phyloP scores from a whole-genome alignment of 92 coral and sea anemone genomes.

The Plumapathes pennacea region DNA sequence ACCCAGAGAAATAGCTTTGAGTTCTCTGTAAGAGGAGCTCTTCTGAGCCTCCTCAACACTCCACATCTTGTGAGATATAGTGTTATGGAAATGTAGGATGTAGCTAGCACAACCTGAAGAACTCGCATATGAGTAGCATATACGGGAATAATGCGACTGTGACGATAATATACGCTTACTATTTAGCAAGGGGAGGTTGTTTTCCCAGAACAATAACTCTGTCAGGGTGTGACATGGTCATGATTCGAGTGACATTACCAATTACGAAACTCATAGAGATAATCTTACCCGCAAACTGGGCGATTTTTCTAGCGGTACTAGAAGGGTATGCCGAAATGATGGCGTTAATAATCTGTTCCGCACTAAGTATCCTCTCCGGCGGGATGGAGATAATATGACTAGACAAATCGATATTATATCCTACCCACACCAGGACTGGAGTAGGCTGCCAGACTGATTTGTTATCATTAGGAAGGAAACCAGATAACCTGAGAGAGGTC shows the following conservation, averaged over 20 bases:
- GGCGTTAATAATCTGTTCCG: constrained; percentile 1
- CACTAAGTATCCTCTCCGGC: constrained; percentile 1
- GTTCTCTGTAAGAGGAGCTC: neutral
- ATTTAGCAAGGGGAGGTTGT: neutral
- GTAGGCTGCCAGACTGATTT: constrained; percentile 14
- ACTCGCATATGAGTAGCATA: constrained; percentile 7
- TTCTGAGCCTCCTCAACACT: constrained; percentile 3
- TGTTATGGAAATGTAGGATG: neutral
- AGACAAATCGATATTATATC: constrained; percentile 14
- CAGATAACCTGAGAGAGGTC: constrained; percentile 4
- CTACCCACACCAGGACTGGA: constrained; percentile 1
- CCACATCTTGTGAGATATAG: constrained; percentile 3
- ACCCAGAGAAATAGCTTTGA: neutral
- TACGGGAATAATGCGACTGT: neutral
- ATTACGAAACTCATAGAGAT: constrained; percentile 42
- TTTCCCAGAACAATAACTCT: neutral
- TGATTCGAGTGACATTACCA: constrained; percentile 10
- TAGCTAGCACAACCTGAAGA: constrained; percentile 6
- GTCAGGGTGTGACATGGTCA: constrained; percentile 1
- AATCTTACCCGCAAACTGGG: constrained; percentile 24
- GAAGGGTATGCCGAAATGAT: neutral
- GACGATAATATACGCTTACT: neutral
- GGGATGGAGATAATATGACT: neutral
- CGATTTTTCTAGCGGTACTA: constrained; percentile 21
- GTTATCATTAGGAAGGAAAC: constrained; percentile 10